Conservation (phyloP, 2,797 vertebrate genomes). For the Anas georgica region DNA sequence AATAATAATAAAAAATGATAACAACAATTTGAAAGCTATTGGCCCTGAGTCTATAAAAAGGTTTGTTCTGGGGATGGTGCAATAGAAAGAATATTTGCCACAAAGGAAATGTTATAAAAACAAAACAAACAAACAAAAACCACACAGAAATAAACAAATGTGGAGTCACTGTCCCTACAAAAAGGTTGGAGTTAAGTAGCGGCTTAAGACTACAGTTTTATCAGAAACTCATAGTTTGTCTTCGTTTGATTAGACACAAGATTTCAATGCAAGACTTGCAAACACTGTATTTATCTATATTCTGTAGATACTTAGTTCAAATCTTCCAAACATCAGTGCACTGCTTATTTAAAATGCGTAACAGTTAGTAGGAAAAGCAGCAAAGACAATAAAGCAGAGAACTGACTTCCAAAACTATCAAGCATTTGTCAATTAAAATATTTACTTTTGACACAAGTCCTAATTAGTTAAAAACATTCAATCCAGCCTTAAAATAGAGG, state of each 20-base stretch:
- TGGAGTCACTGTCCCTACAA: background rate
- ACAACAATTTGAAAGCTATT: background rate
- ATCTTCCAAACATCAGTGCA: background rate
- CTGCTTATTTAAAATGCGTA: background rate
- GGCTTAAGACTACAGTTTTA: background rate
- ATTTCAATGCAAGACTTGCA: background rate
- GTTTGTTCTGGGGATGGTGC: background rate
- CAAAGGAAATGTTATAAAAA: background rate
- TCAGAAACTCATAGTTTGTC: background rate
- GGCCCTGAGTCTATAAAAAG: background rate
- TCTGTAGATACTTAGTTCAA: background rate
- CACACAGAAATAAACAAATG: background rate
- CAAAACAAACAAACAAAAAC: no score
- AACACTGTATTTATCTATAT: background rate
- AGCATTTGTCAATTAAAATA: slow-evolving; percentile 28
- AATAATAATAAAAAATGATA: background rate
- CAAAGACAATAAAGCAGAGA: background rate
- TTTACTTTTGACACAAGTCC: slow-evolving; percentile 36
- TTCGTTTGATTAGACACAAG: background rate
- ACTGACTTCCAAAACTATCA: background rate
- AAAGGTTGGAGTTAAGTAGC: background rate
- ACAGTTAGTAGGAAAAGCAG: background rate
- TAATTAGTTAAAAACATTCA: slow-evolving; percentile 43
- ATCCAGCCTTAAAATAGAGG: slow-evolving; percentile 44
- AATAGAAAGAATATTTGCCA: background rate